These are phyloP conservation scores for Patella vulgata DNA, from an alignment of 1,140 invertebrate genomes.

Conservation along the genomic window DNA sequence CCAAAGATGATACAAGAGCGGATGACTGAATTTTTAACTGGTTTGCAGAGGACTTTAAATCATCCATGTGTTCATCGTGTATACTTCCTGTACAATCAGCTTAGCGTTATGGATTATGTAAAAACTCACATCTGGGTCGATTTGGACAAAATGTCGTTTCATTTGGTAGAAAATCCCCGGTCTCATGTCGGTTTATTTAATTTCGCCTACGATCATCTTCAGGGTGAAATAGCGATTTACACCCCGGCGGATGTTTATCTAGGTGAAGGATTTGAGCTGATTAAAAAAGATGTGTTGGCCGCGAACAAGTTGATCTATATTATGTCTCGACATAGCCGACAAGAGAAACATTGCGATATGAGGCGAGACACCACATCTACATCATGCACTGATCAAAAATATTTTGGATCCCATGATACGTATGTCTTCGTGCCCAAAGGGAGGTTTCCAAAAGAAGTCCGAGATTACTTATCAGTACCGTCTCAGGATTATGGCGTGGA, in stretches of 20 bases:
- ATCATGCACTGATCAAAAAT: not conserved
- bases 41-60: not conserved
- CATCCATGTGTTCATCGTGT: slow-evolving; percentile 1
- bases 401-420: slow-evolving; percentile 6
- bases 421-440: slow-evolving; percentile 7
- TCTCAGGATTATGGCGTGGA: not conserved
- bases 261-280: not conserved
- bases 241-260: slow-evolving; percentile 2
- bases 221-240: not conserved
- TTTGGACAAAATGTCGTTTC: not conserved
- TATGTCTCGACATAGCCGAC: slow-evolving; percentile 4
- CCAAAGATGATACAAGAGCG: not conserved
- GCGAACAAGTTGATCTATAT: slow-evolving; percentile 2
- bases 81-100: slow-evolving; percentile 5
- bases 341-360: slow-evolving; percentile 5
- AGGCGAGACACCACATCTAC: no score
- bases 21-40: not conserved
- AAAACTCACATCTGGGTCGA: not conserved
- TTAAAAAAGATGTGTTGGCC: not conserved
- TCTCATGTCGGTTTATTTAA: not conserved
- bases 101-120: not conserved
- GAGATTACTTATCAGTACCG: not conserved
- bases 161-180: not conserved
- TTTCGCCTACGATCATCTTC: not conserved
- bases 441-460: not conserved